phyloP scores from a whole-genome alignment of 2,113 vertebrate species.

The Lampris incognitus region DNA sequence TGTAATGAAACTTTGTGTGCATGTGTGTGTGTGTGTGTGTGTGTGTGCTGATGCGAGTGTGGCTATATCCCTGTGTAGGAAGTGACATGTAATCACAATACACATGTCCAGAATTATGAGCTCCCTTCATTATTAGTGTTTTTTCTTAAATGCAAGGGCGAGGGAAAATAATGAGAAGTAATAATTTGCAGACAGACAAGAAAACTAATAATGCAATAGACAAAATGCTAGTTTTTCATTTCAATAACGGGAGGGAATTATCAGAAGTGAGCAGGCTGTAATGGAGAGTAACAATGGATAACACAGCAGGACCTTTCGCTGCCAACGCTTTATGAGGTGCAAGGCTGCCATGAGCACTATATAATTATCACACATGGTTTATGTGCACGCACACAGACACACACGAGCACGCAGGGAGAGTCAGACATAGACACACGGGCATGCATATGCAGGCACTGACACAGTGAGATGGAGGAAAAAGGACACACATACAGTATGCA shows the following conservation, averaged over 20 bases:
- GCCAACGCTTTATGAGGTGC: slow-evolving; percentile 32
- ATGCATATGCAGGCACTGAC: background rate
- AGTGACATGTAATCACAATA: background rate
- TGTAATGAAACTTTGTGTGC: slow-evolving; percentile 1
- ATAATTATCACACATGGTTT: slow-evolving; percentile 27
- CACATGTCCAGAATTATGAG: slow-evolving; percentile 3
- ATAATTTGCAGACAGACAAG: slow-evolving; percentile 23
- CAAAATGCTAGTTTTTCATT: slow-evolving; percentile 40
- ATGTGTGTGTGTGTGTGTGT: slow-evolving; percentile 4
- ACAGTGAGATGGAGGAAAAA: background rate
- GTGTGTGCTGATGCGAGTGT: slow-evolving; percentile 8
- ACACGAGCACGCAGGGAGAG: background rate
- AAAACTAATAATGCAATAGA: slow-evolving; percentile 37
- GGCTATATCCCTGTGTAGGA: too few species aligned
- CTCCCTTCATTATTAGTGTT: slow-evolving; percentile 22
- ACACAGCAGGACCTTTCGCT: slow-evolving; percentile 41
- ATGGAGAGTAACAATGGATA: slow-evolving; percentile 21
- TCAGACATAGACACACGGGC: background rate
- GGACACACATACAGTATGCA: background rate
- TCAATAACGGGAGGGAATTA: slow-evolving; percentile 19
- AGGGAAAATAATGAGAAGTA: slow-evolving; percentile 11
- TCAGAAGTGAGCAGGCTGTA: slow-evolving; percentile 25
- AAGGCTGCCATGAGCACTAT: slow-evolving; percentile 36
- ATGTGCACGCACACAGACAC: slow-evolving; percentile 3
- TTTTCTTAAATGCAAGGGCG: slow-evolving; percentile 6